phyloP scores from a whole-genome alignment of 2,888 invertebrate species.

The Barypeithes pellucidus region DNA sequence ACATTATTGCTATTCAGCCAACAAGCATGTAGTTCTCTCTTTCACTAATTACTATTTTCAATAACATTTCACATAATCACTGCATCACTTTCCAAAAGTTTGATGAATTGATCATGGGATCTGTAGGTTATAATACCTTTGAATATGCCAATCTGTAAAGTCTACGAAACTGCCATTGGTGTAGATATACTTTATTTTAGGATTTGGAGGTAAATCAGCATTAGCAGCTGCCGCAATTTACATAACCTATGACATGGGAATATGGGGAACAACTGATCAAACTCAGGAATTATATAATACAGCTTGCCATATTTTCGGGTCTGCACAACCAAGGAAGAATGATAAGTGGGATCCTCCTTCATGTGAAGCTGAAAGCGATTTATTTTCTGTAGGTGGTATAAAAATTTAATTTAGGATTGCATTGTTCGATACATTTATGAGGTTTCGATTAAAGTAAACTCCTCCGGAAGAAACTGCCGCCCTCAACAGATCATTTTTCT shows the following conservation, averaged over 20 bases:
- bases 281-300: constrained; percentile 67
- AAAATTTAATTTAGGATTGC: background rate
- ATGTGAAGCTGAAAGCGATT: constrained; percentile 62
- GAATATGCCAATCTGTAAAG: too few species aligned
- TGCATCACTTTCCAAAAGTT: too few species aligned
- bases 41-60: too few species aligned
- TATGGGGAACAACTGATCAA: constrained; percentile 70
- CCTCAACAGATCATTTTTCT: too few species aligned
- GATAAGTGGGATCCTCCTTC: constrained; percentile 59
- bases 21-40: too few species aligned
- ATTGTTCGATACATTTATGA: background rate
- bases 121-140: too few species aligned
- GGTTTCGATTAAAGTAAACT: too few species aligned
- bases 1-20: too few species aligned
- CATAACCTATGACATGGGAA: constrained; percentile 68
- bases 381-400: constrained; percentile 59
- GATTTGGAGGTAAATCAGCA: constrained; percentile 66
- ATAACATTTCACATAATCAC: too few species aligned
- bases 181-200: constrained; percentile 27
- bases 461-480: too few species aligned
- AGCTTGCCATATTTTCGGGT: constrained; percentile 57
- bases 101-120: too few species aligned
- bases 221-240: constrained; percentile 68
- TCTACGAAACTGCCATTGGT: too few species aligned
- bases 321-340: constrained; percentile 46